Base-by-base conservation (phyloP, 2,888 invertebrate genomes). In the Atrina japonica region DNA sequence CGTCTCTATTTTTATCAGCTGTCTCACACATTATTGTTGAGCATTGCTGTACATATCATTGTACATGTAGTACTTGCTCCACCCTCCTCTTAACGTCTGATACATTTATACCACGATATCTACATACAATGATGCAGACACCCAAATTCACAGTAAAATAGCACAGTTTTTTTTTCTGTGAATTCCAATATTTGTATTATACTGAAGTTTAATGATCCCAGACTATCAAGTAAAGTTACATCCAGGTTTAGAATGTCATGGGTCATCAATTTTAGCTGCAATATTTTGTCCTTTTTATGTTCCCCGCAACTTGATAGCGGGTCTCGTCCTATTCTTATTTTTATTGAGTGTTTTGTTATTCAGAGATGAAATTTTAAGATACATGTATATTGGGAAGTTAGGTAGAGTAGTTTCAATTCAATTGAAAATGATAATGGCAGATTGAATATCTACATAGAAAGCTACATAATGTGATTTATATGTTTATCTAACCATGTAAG, bases 301-400 rank as follows among this genome's bases (percentile, higher is more conserved):
- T 43, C 30, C 6, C 49, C 23, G 61, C 47, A 47, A 61, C 61
- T 47, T 29, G 61, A 61, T 61, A 41, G 49, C 45, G 30, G 21
- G 25, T 23, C 30, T 30, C 29, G 35, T 35, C 35, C 35, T 35
- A 35, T 35, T 47, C 61, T 49, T 61, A 35, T 49, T 23, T 29
- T 30, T 40, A 27, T 30, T 7, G 27, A 18, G 21, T 25, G 29
- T 61, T 47, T 61, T 49, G 61, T 61, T 49, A 43, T 49, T 49
- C 30, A 41, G 29, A 61, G 61, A 61, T 61, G 61, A 47, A 61
- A 61, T 29, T 61, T 61, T 27, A 30, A 49, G 61, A 61, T 61
- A n/a, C n/a, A n/a, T n/a, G n/a, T n/a, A 61, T 61, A 49, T 61
- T 29, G 30, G 29, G 18, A 29, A 49, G 47, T 49, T 18, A 47